A percentile compares a stretch with the other conserved stretches of the same genome.
phyloP scores from a whole-genome alignment of 2,888 invertebrate genomes.

The Epinotia bilunana region DNA sequence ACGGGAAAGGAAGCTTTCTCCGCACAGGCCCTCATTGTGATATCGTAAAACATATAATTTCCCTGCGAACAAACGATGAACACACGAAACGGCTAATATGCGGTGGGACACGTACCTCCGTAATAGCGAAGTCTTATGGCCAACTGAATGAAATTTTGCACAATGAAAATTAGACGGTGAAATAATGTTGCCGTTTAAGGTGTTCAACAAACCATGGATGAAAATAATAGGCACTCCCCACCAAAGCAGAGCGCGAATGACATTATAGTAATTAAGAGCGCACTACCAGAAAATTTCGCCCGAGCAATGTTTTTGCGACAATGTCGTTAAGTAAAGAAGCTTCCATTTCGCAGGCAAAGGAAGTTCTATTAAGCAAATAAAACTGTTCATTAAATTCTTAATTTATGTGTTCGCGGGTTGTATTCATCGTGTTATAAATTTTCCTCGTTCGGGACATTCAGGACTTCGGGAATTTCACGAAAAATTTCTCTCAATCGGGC shows the following conservation, averaged over 20 bases:
- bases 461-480: slow-evolving; percentile 48
- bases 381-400: slow-evolving; percentile 64
- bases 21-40: slow-evolving; percentile 60
- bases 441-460: slow-evolving; percentile 56
- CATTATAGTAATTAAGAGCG: slow-evolving; percentile 73
- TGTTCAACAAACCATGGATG: slow-evolving; percentile 72
- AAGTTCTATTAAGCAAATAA: slow-evolving; percentile 57
- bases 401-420: slow-evolving; percentile 66
- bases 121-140: slow-evolving; percentile 49
- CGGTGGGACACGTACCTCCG: slow-evolving; percentile 51
- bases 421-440: slow-evolving; percentile 65
- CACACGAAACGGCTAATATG: slow-evolving; percentile 55
- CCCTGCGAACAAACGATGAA: slow-evolving; percentile 53
- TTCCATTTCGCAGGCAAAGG: slow-evolving; percentile 51
- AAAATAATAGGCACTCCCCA: slow-evolving; percentile 65
- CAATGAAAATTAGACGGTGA: slow-evolving; percentile 65
- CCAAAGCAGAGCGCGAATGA: slow-evolving; percentile 61
- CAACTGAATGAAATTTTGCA: slow-evolving; percentile 64
- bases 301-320: slow-evolving; percentile 65
- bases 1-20: slow-evolving; percentile 57
- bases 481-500: slow-evolving; percentile 44
- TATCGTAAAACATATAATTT: slow-evolving; percentile 61
- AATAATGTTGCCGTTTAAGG: slow-evolving; percentile 69
- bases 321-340: slow-evolving; percentile 61
- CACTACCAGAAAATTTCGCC: slow-evolving; percentile 71